phyloP scores from a whole-genome alignment of 1,140 invertebrate species.

The Marisa cornuarietis region DNA sequence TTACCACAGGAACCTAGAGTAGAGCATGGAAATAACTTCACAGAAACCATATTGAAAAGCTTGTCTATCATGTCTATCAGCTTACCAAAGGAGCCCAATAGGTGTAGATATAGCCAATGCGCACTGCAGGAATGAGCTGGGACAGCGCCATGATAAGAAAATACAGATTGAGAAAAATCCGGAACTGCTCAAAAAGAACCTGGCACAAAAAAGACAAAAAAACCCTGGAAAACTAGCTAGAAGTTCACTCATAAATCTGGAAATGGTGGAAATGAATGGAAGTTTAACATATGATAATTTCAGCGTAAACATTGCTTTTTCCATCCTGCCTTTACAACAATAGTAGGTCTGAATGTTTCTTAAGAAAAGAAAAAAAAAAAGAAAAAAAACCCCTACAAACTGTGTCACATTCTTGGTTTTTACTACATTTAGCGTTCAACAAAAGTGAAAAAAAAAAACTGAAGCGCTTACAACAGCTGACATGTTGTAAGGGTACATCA shows the following conservation, averaged over 20 bases:
- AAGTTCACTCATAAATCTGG: too few species aligned
- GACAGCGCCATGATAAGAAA: constrained; percentile 98
- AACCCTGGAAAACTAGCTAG: constrained; percentile 9
- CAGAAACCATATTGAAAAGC: too few species aligned
- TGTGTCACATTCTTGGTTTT: too few species aligned
- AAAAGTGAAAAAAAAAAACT: too few species aligned
- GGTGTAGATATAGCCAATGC: constrained; percentile 97
- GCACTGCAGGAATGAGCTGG: constrained; percentile 96
- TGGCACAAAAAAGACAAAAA: constrained; percentile 64
- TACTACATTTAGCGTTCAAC: too few species aligned
- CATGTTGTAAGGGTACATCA: too few species aligned
- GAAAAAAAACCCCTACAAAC: not conserved
- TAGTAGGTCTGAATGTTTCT: not conserved
- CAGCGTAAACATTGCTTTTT: too few species aligned
- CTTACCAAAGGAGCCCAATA: constrained; percentile 96
- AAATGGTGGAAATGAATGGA: constrained; percentile 14
- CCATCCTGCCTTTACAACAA: not conserved
- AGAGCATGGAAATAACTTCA: too few species aligned
- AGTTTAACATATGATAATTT: not conserved
- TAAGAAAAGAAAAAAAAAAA: not conserved
- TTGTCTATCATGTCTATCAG: constrained; percentile 19
- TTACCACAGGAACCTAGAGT: too few species aligned
- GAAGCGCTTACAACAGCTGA: too few species aligned
- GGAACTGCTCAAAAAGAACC: constrained; percentile 98
- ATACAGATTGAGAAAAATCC: constrained; percentile 98